Percentiles rank a stretch among this genome's conserved stretches.
Evolutionary conservation across 1,140 invertebrate species (phyloP).

Genomic region (Calliopsis andreniformis): DNA sequence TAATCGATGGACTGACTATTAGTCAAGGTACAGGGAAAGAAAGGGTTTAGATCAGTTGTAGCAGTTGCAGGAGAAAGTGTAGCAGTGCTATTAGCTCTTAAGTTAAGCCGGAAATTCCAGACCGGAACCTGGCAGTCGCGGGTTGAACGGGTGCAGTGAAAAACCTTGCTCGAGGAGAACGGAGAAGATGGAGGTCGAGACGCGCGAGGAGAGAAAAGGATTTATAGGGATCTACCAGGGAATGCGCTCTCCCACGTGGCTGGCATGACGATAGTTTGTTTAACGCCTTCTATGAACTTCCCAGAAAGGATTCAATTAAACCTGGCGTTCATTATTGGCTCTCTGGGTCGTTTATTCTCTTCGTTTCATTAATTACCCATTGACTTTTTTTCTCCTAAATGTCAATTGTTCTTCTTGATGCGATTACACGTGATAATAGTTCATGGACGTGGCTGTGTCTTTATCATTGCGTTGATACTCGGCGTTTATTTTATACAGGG

Average conservation of each 20-base stretch:
- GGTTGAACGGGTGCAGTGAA: conserved; percentile 29
- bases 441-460: no score
- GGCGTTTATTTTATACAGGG: no score
- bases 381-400: no score
- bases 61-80: conserved; percentile 31
- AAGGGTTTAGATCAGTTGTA: conserved; percentile 38
- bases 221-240: conserved; percentile 68
- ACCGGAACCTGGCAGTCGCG: conserved; percentile 60
- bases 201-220: conserved; percentile 53
- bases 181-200: conserved; percentile 1
- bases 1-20: conserved; percentile 49
- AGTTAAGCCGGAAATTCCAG: conserved; percentile 73
- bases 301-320: conserved; percentile 70
- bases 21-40: conserved; percentile 33
- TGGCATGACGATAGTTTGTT: conserved; percentile 60
- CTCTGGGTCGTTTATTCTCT: not conserved
- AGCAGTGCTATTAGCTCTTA: conserved; percentile 72
- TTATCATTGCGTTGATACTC: no score
- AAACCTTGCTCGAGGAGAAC: conserved; percentile 7
- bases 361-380: conserved; percentile 2
- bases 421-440: no score
- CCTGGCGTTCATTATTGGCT: conserved; percentile 63
- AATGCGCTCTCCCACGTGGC: conserved; percentile 50
- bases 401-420: not conserved
- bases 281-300: conserved; percentile 47